Conservation (phyloP, 1,140 invertebrate genomes). For the Drosophila virilis region DNA sequence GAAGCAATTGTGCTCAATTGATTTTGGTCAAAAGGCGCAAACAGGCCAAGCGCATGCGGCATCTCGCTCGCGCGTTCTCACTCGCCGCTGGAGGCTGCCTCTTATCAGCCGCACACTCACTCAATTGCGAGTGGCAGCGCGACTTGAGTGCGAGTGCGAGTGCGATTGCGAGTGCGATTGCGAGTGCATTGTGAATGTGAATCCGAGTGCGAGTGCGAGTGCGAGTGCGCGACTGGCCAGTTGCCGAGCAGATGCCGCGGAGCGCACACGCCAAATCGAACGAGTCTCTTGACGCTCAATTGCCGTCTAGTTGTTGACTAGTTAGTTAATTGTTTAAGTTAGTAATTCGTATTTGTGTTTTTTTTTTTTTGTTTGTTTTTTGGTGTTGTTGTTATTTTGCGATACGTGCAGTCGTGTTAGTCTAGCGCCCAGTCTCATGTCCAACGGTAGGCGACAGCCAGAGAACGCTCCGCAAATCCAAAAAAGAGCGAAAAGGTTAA, state of each 20-base stretch:
- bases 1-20: conserved; percentile 19
- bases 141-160: conserved; percentile 15
- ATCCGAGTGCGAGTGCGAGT: conserved; percentile 18
- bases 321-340: not conserved
- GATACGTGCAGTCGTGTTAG: not conserved
- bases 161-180: conserved; percentile 15
- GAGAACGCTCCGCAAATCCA: not conserved
- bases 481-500: conserved; percentile 6
- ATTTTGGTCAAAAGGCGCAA: conserved; percentile 31
- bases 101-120: conserved; percentile 20
- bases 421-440: conserved; percentile 12
- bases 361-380: not conserved
- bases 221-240: conserved; percentile 39
- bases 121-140: conserved; percentile 39
- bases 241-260: conserved; percentile 29
- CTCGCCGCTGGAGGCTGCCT: conserved; percentile 12
- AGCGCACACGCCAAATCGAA: conserved; percentile 34
- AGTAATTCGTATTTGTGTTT: not conserved
- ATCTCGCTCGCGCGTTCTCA: not conserved
- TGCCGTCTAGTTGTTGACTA: not conserved
- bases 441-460: conserved; percentile 13
- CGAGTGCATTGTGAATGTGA: conserved; percentile 14
- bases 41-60: conserved; percentile 1
- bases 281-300: not conserved
- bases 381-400: not conserved